Base-by-base conservation (phyloP, 1,140 invertebrate genomes). In the Platorchestia sp. region DNA sequence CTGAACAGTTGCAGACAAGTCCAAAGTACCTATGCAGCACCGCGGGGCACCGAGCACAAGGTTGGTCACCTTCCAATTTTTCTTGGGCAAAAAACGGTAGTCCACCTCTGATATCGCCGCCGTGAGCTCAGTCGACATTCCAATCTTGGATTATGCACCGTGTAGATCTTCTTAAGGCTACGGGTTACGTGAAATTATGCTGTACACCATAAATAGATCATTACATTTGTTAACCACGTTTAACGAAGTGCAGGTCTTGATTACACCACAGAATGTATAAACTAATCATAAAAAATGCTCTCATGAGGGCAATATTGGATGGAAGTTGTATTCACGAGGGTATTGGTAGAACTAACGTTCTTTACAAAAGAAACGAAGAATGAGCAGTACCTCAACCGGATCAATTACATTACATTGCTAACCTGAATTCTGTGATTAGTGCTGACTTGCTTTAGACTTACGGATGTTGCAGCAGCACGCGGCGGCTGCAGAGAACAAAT, bases 11-110 rank as follows among this genome's bases (percentile, higher is more conserved):
- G 91, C 22, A 47, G 6, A 90, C 87, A 42, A 93, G 91, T 93
- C 91, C 91, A 45, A 93, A 93, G 91, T 93, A 93, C 91, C 91
- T 93, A 45, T 93, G 91, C 43, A 93, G 91, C 91, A 93, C 91
- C 91, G 91, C 91, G 91, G 91, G 91, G 91, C 19, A 43, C 91
- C 40, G 45, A 93, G 91, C 91, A 90, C 41, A 43, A 41, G 36
- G 14, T 3, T 22, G 59, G 59, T 36, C 59, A 10, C 3, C 59
- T 75, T 36, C 27, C 36, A 14, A 27, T 75, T 27, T 36, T 75
- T 36, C 59, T 10, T 75, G 27, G 36, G 27, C 14, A 75, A 75
- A 22, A 27, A 75, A 22, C 27, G 10, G 36, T 75, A 75, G 59
- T 3, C 36, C 59, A 75, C 14, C 27, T 3, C 36, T 36, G 59